A percentile compares a stretch with the other conserved stretches of the same genome.
Evolutionary conservation across 1,140 invertebrate genomes (phyloP).

Genomic region (Drosophila aff.): DNA sequence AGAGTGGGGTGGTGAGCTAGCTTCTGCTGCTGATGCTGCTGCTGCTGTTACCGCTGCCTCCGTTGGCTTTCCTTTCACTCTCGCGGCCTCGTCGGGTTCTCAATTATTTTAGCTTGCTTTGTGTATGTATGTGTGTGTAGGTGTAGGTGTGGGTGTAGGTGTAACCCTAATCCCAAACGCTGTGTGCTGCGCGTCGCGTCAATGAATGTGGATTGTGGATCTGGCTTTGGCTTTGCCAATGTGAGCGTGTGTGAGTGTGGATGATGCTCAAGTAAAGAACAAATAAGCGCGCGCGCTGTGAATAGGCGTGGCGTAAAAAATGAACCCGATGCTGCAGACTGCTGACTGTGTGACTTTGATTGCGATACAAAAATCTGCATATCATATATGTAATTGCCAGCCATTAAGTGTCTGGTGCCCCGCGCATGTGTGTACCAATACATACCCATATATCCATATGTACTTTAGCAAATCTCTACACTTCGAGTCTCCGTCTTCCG

Average conservation of each 20-base stretch:
- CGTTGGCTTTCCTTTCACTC: constrained; percentile 60
- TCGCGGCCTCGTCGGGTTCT: constrained; percentile 40
- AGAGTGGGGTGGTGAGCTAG: constrained; percentile 33
- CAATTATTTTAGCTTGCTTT: constrained; percentile 46
- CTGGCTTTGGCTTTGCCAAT: constrained; percentile 8
- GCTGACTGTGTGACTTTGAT: constrained; percentile 29
- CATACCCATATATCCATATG: constrained; percentile 19
- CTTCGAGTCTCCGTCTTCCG: background rate
- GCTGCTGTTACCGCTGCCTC: constrained; percentile 15
- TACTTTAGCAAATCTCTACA: constrained; percentile 31
- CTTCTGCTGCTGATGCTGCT: constrained; percentile 33
- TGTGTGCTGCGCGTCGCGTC: constrained; percentile 32
- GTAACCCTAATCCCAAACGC: constrained; percentile 35
- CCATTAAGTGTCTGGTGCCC: constrained; percentile 18
- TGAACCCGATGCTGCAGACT: constrained; percentile 21
- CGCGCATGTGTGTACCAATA: constrained; percentile 33
- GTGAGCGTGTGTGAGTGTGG: constrained; percentile 9
- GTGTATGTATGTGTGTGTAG: background rate
- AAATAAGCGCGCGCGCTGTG: constrained; percentile 34
- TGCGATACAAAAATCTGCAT: constrained; percentile 64
- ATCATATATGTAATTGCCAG: constrained; percentile 45
- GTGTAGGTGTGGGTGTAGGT: constrained; percentile 15
- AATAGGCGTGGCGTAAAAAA: constrained; percentile 69
- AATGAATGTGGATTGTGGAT: constrained; percentile 36
- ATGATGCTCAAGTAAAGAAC: constrained; percentile 34